Conservation (phyloP, 92 coral and sea anemone species). For the Diadumene lineata region DNA sequence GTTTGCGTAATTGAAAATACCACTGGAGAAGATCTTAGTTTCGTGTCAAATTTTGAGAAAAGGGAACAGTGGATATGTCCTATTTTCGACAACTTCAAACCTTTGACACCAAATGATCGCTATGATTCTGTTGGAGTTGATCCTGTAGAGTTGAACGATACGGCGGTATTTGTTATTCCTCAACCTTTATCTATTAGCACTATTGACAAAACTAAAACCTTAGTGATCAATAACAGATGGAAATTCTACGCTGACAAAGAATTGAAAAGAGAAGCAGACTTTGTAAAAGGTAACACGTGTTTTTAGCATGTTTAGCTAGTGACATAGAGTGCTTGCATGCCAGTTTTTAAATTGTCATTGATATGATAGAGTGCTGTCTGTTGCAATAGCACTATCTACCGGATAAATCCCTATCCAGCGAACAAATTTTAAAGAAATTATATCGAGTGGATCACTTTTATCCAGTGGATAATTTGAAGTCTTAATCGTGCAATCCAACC, state of each 20-base stretch:
- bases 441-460: too few species aligned
- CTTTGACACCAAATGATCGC: constrained; percentile 56
- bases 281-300: not conserved
- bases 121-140: constrained; percentile 5
- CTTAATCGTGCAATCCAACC: too few species aligned
- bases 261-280: not conserved
- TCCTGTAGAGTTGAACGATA: constrained; percentile 9
- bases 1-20: constrained; percentile 46
- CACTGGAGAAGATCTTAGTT: constrained; percentile 46
- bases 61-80: constrained; percentile 63
- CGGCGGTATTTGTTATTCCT: not conserved
- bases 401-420: too few species aligned
- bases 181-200: not conserved
- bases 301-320: too few species aligned
- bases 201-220: not conserved
- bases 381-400: too few species aligned
- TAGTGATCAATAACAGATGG: not conserved
- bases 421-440: too few species aligned
- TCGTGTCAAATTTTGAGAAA: constrained; percentile 58
- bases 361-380: too few species aligned
- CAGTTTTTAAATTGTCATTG: too few species aligned
- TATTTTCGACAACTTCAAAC: constrained; percentile 37
- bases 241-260: not conserved
- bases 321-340: too few species aligned
- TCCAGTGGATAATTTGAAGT: too few species aligned